Conservation (phyloP, 2,888 invertebrate genomes). For the Diplazon laetatorius region DNA sequence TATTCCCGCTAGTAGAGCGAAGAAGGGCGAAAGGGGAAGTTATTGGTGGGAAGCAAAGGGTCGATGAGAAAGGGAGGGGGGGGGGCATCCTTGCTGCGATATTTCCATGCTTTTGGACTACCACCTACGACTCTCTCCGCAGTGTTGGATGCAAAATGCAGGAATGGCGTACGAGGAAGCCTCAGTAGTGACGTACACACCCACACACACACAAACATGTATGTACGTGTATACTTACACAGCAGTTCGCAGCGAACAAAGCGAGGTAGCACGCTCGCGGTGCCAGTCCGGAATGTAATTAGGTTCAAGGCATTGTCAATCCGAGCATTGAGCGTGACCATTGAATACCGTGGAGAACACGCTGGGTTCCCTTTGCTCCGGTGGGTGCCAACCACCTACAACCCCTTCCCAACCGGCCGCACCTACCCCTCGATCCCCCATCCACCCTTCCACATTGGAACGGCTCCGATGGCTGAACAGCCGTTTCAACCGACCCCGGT, state of each 20-base stretch:
- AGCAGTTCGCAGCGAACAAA: slow-evolving; percentile 46
- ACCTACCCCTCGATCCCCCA: slow-evolving; percentile 38
- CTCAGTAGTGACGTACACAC: slow-evolving; percentile 51
- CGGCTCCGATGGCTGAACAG: slow-evolving; percentile 29
- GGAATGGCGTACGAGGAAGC: slow-evolving; percentile 53
- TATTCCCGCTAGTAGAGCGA: slow-evolving; percentile 8
- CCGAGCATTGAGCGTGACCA: slow-evolving; percentile 71
- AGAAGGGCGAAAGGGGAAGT: too few species aligned
- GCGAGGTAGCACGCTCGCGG: slow-evolving; percentile 50
- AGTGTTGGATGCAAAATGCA: slow-evolving; percentile 26
- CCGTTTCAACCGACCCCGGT: slow-evolving; percentile 33
- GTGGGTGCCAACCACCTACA: slow-evolving; percentile 43
- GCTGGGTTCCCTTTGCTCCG: slow-evolving; percentile 68
- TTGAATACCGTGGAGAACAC: slow-evolving; percentile 73
- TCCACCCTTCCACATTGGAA: slow-evolving; percentile 33
- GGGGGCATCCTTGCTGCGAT: slow-evolving; percentile 54
- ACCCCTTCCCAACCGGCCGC: slow-evolving; percentile 53
- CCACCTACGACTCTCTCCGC: background rate
- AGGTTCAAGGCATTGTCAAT: slow-evolving; percentile 74
- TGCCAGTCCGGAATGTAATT: slow-evolving; percentile 75
- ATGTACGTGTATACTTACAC: slow-evolving; percentile 12
- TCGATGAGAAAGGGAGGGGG: background rate
- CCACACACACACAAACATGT: background rate
- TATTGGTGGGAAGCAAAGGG: too few species aligned
- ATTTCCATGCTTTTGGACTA: slow-evolving; percentile 62